These are phyloP conservation scores for Buteo buteo DNA, from an alignment of 2,113 vertebrate species.

Conservation along the genomic window DNA sequence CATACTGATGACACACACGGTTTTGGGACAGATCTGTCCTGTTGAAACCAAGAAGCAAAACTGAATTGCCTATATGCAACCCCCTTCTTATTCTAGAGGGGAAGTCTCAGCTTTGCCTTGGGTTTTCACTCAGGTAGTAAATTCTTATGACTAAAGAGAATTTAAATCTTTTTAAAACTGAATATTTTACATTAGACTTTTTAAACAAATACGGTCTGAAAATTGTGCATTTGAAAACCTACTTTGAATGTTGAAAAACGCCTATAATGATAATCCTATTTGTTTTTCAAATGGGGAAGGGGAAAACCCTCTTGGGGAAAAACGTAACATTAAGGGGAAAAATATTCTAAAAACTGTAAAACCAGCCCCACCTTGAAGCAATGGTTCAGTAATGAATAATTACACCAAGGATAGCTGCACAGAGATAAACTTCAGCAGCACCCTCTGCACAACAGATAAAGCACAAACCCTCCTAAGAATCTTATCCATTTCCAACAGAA, in stretches of 20 bases:
- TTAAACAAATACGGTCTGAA: background rate
- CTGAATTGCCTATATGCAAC: background rate
- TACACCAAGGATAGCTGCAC: background rate
- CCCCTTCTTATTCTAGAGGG: background rate
- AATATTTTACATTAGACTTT: background rate
- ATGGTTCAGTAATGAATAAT: background rate
- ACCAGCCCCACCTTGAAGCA: background rate
- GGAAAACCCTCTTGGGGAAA: background rate
- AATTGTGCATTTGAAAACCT: background rate
- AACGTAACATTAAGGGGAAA: background rate
- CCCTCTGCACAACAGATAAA: background rate
- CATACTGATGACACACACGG: rapidly evolving
- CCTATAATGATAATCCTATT: background rate
- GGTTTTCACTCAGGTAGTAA: background rate
- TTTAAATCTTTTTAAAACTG: background rate
- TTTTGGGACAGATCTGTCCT: background rate
- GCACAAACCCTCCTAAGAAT: background rate
- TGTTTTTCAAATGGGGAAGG: background rate
- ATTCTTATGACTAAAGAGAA: background rate
- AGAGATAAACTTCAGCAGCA: conserved; percentile 14
- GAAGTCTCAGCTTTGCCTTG: background rate
- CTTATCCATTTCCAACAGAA: conserved; percentile 49
- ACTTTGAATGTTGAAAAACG: background rate
- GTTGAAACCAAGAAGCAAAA: background rate
- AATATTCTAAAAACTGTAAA: background rate